Base-by-base conservation (phyloP, 1,140 invertebrate genomes). In the Hesperophylax magnus region DNA sequence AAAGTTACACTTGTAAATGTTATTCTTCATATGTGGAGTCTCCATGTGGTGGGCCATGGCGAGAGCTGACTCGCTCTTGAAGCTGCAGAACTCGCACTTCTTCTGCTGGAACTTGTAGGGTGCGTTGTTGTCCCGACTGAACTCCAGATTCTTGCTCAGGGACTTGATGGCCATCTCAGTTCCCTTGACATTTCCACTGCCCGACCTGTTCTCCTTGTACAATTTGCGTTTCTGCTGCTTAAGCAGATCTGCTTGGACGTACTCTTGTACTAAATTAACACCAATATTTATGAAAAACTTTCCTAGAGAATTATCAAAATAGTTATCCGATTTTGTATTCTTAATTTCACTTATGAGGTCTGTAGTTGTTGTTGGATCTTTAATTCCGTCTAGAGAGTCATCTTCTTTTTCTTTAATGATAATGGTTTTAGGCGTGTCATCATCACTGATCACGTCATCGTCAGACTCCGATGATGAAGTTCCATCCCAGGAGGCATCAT, bases 211-310 rank as follows among this genome's bases (percentile, higher is more conserved):
- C 85, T 93, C 93, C 71, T 91, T 90, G 67, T 92, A 89, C 81
- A 93, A 89, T 87, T 97, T 97, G 60, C 95, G 92, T 85, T 96
- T 97, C 86, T 98, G 96, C 84, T 96, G 94, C 79, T 95, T 93
- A 61, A 98, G 89, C 67, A 98, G 90, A 91, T 99, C 97, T 47
- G 93, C 94, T 90, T 98, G 97, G 8, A 98, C 97, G 87, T 93
- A 96, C 87, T 98, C 97, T 87, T 98, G 96, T 2, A 98, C 97
- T 78, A 98, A 91, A 87, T 96, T 97, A 69, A 96, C 91, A 9
- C 98, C 97, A 82, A 98, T 96, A 85, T 97, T 96, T 88, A 96
- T 96, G 84, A 98, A 96, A 86, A 98, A 97, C 87, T 97, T 97
- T 3, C 97, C 97, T 58, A 97, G 88, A 3, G 97, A 93, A 87